Evolutionary conservation across 2,113 vertebrate genomes (phyloP).

Genomic region (Scomber colias): DNA sequence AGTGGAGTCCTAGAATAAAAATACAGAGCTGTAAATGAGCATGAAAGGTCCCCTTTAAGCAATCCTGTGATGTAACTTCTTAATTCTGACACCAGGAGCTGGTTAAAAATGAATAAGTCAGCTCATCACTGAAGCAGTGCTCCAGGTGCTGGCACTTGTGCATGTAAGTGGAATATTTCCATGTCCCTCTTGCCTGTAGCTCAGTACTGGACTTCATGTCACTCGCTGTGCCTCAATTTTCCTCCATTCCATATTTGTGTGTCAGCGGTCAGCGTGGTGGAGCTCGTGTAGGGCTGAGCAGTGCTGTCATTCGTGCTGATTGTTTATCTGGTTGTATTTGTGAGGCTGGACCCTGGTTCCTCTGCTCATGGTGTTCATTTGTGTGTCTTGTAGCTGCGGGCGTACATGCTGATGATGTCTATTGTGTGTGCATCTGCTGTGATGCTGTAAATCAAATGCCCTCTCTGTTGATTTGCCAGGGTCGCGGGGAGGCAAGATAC

Average conservation of each 20-base stretch:
- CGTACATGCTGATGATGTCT: slow-evolving; percentile 1
- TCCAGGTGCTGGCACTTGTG: slow-evolving; percentile 24
- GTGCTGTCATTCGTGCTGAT: neutral
- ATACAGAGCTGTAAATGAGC: no score
- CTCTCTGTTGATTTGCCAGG: slow-evolving; percentile 39
- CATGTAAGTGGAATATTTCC: neutral
- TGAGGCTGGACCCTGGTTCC: neutral
- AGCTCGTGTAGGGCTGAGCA: neutral
- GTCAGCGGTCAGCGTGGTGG: neutral
- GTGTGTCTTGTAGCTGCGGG: slow-evolving; percentile 10
- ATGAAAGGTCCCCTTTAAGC: neutral
- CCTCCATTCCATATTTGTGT: neutral
- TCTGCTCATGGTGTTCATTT: neutral
- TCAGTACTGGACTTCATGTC: slow-evolving; percentile 4
- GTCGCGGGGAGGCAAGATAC: neutral
- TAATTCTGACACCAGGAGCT: slow-evolving; percentile 28
- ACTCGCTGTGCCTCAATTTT: neutral
- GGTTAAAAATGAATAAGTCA: slow-evolving; percentile 33
- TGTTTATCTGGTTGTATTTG: slow-evolving; percentile 20
- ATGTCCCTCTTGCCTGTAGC: slow-evolving; percentile 3
- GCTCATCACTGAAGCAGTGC: slow-evolving; percentile 7
- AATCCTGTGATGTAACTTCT: slow-evolving; percentile 23
- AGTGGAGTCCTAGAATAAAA: no score
- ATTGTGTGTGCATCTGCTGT: slow-evolving; percentile 27
- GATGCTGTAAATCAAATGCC: slow-evolving; percentile 36